Evolutionary conservation across 2,888 invertebrate genomes (phyloP).

Genomic region (Blera fallax): DNA sequence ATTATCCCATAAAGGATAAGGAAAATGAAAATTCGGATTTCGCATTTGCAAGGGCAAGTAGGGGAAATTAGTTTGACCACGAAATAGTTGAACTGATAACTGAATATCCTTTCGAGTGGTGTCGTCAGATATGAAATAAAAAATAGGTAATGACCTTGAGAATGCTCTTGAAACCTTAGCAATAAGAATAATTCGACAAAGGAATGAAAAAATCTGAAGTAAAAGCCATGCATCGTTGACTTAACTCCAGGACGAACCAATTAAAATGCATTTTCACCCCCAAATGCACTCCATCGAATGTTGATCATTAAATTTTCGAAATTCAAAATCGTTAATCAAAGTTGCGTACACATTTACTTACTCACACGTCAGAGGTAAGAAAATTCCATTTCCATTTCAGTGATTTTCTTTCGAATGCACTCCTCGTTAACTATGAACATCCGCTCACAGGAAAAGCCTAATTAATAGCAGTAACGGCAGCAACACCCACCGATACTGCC

Average conservation of each 20-base stretch:
- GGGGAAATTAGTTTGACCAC: conserved; percentile 52
- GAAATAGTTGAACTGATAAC: conserved; percentile 33
- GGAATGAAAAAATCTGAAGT: neutral
- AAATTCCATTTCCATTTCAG: conserved; percentile 30
- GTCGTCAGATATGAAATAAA: neutral
- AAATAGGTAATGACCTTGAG: neutral
- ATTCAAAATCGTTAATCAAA: conserved; percentile 22
- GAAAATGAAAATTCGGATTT: conserved; percentile 52
- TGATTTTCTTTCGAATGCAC: conserved; percentile 40
- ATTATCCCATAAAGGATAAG: conserved; percentile 78
- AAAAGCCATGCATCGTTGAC: neutral
- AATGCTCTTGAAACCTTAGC: neutral
- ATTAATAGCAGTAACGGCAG: conserved; percentile 10
- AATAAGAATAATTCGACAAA: no score
- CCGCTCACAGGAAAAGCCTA: conserved; percentile 7
- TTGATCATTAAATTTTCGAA: conserved; percentile 17
- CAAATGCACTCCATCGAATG: neutral
- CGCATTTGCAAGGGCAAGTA: neutral
- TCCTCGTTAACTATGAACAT: conserved; percentile 8
- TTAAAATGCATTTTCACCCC: conserved; percentile 13
- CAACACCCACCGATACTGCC: neutral
- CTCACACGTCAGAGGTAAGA: neutral
- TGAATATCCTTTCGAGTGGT: neutral
- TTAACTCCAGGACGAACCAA: neutral
- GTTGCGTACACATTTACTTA: neutral